Evolutionary conservation across 1,140 invertebrate genomes (phyloP).

Genomic region (Hyposmocoma kahamanoa): DNA sequence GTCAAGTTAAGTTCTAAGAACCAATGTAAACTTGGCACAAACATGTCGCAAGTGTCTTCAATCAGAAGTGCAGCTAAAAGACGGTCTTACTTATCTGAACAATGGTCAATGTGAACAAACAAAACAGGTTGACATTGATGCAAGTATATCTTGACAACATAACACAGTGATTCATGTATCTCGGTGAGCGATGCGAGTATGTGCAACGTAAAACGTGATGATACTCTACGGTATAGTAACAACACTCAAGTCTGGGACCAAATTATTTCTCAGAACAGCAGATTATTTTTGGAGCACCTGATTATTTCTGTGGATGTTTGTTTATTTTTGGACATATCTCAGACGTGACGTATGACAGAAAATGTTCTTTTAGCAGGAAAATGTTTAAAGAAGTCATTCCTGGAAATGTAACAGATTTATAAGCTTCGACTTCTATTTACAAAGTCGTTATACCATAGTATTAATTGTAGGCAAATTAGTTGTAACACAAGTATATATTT

Average conservation of each 20-base stretch:
- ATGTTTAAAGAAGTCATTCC: too few species aligned
- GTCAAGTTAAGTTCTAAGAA: too few species aligned
- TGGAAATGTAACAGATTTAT: too few species aligned
- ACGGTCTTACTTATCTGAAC: too few species aligned
- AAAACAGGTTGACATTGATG: slow-evolving; percentile 32
- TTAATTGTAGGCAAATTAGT: too few species aligned
- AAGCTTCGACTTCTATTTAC: too few species aligned
- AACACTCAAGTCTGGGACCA: not conserved
- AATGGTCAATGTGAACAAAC: slow-evolving; percentile 7
- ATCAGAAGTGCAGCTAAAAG: too few species aligned
- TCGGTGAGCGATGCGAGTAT: not conserved
- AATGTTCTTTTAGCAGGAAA: too few species aligned
- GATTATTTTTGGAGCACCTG: not conserved
- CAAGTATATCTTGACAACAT: slow-evolving; percentile 15
- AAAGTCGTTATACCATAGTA: too few species aligned
- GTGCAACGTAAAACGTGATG: not conserved
- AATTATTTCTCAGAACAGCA: not conserved
- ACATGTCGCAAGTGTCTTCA: too few species aligned
- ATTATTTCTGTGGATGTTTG: not conserved
- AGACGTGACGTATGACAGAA: not conserved
- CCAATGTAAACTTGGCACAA: too few species aligned
- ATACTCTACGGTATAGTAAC: not conserved
- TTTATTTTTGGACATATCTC: not conserved
- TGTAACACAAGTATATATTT: too few species aligned
- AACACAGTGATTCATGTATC: slow-evolving; percentile 17